These are phyloP conservation scores for Microplitis deprimator DNA, from an alignment of 2,888 invertebrate genomes.

Conservation along the genomic window DNA sequence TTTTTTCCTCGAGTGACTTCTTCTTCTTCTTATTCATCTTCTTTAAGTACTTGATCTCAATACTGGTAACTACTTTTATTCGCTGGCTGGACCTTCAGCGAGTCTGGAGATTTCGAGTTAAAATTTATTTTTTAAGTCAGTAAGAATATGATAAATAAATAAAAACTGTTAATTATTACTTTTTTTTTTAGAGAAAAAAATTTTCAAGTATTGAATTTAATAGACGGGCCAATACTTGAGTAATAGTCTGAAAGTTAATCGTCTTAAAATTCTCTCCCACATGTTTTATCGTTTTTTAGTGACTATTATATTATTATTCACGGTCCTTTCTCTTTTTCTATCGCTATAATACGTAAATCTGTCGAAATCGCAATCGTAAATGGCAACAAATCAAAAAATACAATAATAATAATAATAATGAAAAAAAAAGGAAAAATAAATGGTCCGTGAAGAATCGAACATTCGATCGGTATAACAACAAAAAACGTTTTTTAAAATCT, in stretches of 20 bases:
- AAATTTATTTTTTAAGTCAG: neutral
- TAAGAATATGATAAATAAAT: neutral
- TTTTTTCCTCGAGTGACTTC: neutral
- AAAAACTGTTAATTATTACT: neutral
- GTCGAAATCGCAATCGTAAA: constrained; percentile 1
- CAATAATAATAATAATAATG: neutral
- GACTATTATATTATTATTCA: neutral
- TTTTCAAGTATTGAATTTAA: neutral
- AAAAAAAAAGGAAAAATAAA: neutral
- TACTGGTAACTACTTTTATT: neutral
- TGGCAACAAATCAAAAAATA: constrained; percentile 1
- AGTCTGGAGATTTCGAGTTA: neutral
- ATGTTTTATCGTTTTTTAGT: neutral
- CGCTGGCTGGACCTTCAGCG: neutral
- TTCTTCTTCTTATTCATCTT: neutral
- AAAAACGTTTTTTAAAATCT: no score
- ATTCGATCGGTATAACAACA: neutral
- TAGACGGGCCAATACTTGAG: neutral
- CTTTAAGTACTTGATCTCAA: neutral
- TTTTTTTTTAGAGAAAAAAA: no score
- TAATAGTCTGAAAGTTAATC: neutral
- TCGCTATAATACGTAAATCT: neutral
- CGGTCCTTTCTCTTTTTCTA: constrained; percentile 1
- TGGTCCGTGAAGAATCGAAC: neutral
- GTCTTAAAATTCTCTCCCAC: constrained; percentile 1